Evolutionary conservation across 2,797 vertebrate species (phyloP), one percentile per base, ranked within the genome.

Genomic region (Clarias laeviceps): DNA sequence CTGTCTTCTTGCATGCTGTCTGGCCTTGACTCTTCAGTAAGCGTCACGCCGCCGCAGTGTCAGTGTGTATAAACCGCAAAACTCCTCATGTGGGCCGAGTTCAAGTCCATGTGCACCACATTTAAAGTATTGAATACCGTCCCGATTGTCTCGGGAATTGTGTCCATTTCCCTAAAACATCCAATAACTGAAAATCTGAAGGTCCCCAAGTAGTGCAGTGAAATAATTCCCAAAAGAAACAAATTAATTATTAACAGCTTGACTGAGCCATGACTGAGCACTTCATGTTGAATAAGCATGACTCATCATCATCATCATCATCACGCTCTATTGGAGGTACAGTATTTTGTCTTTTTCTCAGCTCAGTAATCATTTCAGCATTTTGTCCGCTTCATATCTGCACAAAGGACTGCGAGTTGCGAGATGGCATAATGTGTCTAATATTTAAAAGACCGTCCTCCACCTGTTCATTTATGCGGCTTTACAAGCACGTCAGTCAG

Each of bases 1-100:
- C 59, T 29, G 3, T 37, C 27, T 76, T 77, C 64, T 83, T 87
- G 77, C 88, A 86, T 15, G 76, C 83, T 80, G 50, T 82, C 82
- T 85, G 62, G 57, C 68, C 87, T 64, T 82, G 74, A 73, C 61
- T 83, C 62, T 64, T 84, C 79, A 45, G 80, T 64, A 81, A 78
- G 64, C 34, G 17, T 62, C 72, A 56, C 20, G 12, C 72, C 72
- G 62, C 61, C 40, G 56, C 66, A 56, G 70, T 81, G 65, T 57
- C 17, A 34, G 76, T 56, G 82, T 45, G 57, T 83, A 84, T 85
- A 76, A 84, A 45, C 61, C 40, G 70, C n/a, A 85, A 72, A 79
- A n/a, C 76, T 73, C 69, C 66, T 32, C 56, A 5, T 68, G 66
- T 56, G 80, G 66, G 29, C n/a, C n/a, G 56, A 85, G 73, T 62